phyloP scores from a whole-genome alignment of 1,140 invertebrate genomes.

The Coptotermes formosanus region DNA sequence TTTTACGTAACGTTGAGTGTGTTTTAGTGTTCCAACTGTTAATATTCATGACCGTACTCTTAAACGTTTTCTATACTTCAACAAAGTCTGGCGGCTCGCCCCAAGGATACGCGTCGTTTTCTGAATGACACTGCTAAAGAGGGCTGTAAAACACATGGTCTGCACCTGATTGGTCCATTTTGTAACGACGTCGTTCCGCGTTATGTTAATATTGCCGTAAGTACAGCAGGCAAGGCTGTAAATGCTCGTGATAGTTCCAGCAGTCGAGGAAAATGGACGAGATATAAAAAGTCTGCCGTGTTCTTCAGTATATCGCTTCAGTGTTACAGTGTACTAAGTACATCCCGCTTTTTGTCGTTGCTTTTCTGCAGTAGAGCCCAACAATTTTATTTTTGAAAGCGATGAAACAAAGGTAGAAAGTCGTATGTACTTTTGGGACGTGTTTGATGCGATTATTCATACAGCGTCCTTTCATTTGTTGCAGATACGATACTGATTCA shows the following conservation, averaged over 20 bases:
- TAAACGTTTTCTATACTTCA: slow-evolving; percentile 3
- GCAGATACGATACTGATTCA: too few relatives aligned
- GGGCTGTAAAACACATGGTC: neutral
- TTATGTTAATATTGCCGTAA: neutral
- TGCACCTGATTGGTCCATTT: neutral
- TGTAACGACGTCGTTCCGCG: neutral
- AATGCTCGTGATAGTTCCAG: neutral
- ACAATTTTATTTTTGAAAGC: too few relatives aligned
- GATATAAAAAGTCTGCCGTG: neutral
- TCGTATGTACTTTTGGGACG: too few relatives aligned
- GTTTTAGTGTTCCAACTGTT: too few relatives aligned
- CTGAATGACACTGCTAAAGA: too few relatives aligned
- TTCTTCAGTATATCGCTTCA: neutral
- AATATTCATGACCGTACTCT: neutral
- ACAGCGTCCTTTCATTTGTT: too few relatives aligned
- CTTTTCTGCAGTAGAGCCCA: too few relatives aligned
- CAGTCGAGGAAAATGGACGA: neutral
- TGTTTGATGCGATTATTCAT: too few relatives aligned
- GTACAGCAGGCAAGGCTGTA: neutral
- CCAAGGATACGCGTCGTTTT: neutral
- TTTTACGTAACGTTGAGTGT: too few relatives aligned
- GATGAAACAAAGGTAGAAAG: too few relatives aligned
- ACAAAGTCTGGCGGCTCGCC: neutral
- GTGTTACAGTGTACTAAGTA: neutral
- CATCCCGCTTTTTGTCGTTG: neutral